Percentiles rank a stretch among this genome's conserved stretches.
Evolutionary conservation across 2,888 invertebrate genomes (phyloP).

Genomic region (Pollenia angustigena): DNA sequence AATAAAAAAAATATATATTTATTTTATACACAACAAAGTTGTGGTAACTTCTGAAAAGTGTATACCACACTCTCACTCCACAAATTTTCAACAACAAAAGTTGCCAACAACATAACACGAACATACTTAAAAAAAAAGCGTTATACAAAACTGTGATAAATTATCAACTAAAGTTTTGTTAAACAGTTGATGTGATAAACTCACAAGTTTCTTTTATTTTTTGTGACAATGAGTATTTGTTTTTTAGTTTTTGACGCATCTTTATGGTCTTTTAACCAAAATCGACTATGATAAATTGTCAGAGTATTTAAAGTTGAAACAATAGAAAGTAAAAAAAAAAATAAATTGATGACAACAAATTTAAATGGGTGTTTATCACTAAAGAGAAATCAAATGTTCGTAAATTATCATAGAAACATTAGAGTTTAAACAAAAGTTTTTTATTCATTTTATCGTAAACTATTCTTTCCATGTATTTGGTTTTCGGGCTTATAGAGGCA

Average conservation of each 20-base stretch:
- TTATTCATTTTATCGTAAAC: neutral
- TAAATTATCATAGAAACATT: neutral
- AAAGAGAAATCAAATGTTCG: neutral
- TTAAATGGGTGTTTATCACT: constrained; percentile 13
- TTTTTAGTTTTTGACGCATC: constrained; percentile 42
- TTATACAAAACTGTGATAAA: constrained; percentile 47
- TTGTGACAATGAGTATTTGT: constrained; percentile 34
- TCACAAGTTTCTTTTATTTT: constrained; percentile 26
- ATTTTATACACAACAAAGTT: neutral
- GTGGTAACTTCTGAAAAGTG: neutral
- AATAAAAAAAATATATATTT: neutral
- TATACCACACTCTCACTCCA: neutral
- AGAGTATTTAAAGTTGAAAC: constrained; percentile 32
- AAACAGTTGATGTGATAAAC: constrained; percentile 47
- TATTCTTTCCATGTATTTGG: too few relatives aligned
- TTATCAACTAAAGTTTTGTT: constrained; percentile 50
- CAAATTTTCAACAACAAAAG: neutral
- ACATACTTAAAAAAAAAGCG: neutral
- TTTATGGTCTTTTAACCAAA: constrained; percentile 55
- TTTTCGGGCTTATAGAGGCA: too few relatives aligned
- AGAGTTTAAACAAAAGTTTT: neutral
- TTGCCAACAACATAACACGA: constrained; percentile 17
- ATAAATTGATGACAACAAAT: constrained; percentile 50
- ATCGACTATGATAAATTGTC: constrained; percentile 52
- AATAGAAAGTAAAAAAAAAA: neutral